Evolutionary conservation across 2,113 vertebrate genomes (phyloP).

Genomic region (Larimichthys polyactis): DNA sequence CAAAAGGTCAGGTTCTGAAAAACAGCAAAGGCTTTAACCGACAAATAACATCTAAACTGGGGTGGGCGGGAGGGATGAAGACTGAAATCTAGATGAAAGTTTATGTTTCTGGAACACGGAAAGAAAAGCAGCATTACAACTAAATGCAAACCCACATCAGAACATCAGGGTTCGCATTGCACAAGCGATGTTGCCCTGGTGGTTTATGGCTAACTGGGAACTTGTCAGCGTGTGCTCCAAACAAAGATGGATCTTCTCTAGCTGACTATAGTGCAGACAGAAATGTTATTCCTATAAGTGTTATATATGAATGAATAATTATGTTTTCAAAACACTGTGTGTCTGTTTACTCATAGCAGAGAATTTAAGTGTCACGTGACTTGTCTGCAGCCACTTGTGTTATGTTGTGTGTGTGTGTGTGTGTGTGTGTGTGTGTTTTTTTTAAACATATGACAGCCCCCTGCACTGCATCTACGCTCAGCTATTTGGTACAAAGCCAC

Average conservation of each 20-base stretch:
- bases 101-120: constrained; percentile 2
- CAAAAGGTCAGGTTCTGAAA: constrained; percentile 59
- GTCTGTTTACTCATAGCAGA: constrained; percentile 33
- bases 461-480: constrained; percentile 57
- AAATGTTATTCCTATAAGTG: neutral
- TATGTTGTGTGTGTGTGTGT: neutral
- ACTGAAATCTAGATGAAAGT: constrained; percentile 24
- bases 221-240: constrained; percentile 24
- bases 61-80: neutral
- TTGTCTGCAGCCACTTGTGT: constrained; percentile 30
- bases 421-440: neutral
- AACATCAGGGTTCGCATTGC: constrained; percentile 2
- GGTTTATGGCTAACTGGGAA: constrained; percentile 36
- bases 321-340: neutral
- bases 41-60: constrained; percentile 36
- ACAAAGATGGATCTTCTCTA: neutral
- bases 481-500: constrained; percentile 53
- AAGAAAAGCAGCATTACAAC: neutral
- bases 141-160: constrained; percentile 20
- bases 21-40: constrained; percentile 28
- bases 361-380: constrained; percentile 62
- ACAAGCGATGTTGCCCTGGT: constrained; percentile 10
- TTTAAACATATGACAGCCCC: constrained; percentile 55
- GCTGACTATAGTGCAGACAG: neutral
- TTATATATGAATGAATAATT: constrained; percentile 17